Percentiles rank a stretch among this genome's conserved stretches.
Conservation (phyloP, 2,888 invertebrate genomes). For the Mellilla xanthometata region DNA sequence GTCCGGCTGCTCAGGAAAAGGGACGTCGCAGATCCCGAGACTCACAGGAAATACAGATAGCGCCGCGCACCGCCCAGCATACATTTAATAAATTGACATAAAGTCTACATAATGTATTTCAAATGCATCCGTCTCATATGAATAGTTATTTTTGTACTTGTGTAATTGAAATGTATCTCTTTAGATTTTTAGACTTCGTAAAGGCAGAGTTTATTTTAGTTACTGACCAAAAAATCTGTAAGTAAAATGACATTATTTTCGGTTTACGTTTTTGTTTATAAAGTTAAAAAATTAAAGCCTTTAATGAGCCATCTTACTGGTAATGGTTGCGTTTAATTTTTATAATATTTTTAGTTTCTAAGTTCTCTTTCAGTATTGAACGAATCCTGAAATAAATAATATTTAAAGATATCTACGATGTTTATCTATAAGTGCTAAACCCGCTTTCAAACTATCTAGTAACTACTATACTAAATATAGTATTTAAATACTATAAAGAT, state of each 20-base stretch:
- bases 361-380: conserved; percentile 47
- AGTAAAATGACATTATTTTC: no score
- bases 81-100: background rate
- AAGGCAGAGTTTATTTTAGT: conserved; percentile 35
- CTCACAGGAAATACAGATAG: conserved; percentile 63
- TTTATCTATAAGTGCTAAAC: no score
- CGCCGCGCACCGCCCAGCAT: background rate
- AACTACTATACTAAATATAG: no score
- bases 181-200: conserved; percentile 28
- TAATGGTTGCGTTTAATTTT: conserved; percentile 13
- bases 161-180: conserved; percentile 29
- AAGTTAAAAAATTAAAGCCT: conserved; percentile 1
- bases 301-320: background rate
- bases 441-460: no score
- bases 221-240: conserved; percentile 1
- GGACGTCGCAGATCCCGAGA: conserved; percentile 48
- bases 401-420: conserved; percentile 1
- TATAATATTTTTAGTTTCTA: conserved; percentile 29
- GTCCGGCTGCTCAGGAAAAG: conserved; percentile 55
- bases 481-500: no score
- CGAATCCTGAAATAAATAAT: conserved; percentile 20
- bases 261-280: background rate
- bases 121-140: conserved; percentile 15
- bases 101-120: conserved; percentile 7
- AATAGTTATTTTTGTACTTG: conserved; percentile 18